Conservation (phyloP, 2,113 vertebrate genomes). For the Poecile atricapillus region DNA sequence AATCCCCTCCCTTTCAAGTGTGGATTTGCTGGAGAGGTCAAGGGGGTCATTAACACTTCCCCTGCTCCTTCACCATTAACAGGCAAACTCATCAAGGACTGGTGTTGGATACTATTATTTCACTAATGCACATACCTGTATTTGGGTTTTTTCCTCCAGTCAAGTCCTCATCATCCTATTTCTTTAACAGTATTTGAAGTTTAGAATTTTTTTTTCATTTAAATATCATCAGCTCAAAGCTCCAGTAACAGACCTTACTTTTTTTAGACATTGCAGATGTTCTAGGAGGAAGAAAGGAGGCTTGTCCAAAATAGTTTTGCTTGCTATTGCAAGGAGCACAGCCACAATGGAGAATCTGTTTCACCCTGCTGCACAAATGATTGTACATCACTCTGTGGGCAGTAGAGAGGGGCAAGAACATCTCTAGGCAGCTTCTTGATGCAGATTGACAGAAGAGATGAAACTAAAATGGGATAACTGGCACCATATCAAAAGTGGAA, state of each 20-base stretch:
- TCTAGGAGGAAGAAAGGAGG: background rate
- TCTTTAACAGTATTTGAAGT: background rate
- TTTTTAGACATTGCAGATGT: background rate
- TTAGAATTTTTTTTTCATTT: background rate
- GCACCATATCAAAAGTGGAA: background rate
- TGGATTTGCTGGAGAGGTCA: background rate
- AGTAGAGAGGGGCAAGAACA: background rate
- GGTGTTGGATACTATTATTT: background rate
- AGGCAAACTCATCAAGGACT: background rate
- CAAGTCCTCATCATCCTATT: background rate
- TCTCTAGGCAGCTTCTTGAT: background rate
- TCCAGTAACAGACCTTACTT: background rate
- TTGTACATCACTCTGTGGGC: background rate
- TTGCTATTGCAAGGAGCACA: background rate
- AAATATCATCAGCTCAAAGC: background rate
- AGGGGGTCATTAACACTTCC: background rate
- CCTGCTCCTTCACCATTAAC: background rate
- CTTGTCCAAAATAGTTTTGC: background rate
- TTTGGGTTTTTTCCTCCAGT: background rate
- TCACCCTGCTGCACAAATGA: background rate
- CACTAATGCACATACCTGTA: fast-evolving
- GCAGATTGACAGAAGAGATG: background rate
- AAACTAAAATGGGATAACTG: background rate
- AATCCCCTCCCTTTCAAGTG: conserved; percentile 1
- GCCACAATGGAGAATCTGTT: background rate